Evolutionary conservation across 2,888 invertebrate genomes (phyloP).

Genomic region (Drosophila emarginata): DNA sequence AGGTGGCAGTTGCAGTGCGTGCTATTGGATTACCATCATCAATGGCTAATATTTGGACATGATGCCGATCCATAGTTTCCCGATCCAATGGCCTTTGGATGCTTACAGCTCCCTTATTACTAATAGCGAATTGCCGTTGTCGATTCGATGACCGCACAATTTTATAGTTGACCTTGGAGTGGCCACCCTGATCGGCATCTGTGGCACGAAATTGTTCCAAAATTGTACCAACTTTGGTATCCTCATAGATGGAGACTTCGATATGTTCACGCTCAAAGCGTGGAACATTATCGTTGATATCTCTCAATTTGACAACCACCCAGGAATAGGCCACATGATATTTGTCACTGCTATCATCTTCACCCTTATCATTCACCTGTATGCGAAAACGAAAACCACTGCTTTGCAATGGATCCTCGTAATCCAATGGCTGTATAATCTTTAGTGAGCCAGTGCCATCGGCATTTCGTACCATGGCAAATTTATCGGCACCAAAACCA

Average conservation of each 20-base stretch:
- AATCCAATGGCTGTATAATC: conserved; percentile 96
- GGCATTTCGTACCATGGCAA: conserved; percentile 97
- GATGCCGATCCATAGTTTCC: conserved; percentile 95
- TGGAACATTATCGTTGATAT: conserved; percentile 98
- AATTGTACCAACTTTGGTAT: conserved; percentile 93
- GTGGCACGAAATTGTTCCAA: conserved; percentile 96
- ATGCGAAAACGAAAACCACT: conserved; percentile 97
- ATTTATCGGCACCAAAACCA: conserved; percentile 96
- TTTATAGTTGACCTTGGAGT: conserved; percentile 92
- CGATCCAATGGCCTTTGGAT: conserved; percentile 95
- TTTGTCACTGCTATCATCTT: conserved; percentile 96
- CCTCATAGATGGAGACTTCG: conserved; percentile 94
- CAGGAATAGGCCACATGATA: conserved; percentile 97
- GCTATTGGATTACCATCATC: conserved; percentile 93
- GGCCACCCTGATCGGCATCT: conserved; percentile 96
- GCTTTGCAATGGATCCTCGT: conserved; percentile 96
- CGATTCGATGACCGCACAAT: conserved; percentile 95
- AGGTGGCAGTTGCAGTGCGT: conserved; percentile 94
- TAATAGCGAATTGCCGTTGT: conserved; percentile 95
- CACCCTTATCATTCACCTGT: conserved; percentile 95
- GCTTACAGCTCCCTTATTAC: conserved; percentile 95
- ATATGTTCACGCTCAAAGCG: conserved; percentile 95
- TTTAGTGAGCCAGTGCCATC: conserved; percentile 97
- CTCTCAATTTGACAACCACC: conserved; percentile 95
- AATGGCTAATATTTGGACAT: conserved; percentile 96